These are phyloP conservation scores for Lamellibrachia satsuma DNA, from an alignment of 2,888 invertebrate genomes.

Conservation along the genomic window DNA sequence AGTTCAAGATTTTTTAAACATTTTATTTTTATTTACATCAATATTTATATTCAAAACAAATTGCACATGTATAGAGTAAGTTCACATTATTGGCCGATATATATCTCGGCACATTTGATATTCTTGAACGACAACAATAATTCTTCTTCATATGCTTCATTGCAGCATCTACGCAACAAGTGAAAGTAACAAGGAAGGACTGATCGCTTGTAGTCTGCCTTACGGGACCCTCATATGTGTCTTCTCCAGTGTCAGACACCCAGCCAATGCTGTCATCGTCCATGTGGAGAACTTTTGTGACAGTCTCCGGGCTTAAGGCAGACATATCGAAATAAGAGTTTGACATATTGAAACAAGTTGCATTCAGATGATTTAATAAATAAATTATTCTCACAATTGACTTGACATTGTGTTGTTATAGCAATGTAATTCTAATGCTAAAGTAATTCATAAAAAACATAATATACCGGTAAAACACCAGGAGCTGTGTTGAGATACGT, in stretches of 20 bases:
- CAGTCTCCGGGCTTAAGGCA: background rate
- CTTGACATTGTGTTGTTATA: background rate
- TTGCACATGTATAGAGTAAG: background rate
- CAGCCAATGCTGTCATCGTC: background rate
- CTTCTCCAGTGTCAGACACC: background rate
- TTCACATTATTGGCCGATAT: background rate
- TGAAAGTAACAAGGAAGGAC: background rate
- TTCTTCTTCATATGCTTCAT: background rate
- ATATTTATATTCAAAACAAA: background rate
- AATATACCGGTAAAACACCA: background rate
- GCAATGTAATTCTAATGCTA: background rate
- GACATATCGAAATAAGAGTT: background rate
- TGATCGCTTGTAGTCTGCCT: background rate
- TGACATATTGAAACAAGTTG: background rate
- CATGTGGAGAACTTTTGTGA: constrained; percentile 17
- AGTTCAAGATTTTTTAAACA: background rate
- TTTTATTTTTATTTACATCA: background rate
- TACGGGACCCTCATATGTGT: background rate
- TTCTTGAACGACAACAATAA: no score
- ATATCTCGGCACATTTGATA: background rate
- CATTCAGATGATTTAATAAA: background rate
- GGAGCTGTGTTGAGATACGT: no score
- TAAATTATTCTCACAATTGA: background rate
- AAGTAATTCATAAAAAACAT: background rate
- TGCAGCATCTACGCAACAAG: background rate